Percentiles rank a stretch among this genome's conserved stretches.
Evolutionary conservation across 2,888 invertebrate genomes (phyloP).

Genomic region (Drosophila testacea): DNA sequence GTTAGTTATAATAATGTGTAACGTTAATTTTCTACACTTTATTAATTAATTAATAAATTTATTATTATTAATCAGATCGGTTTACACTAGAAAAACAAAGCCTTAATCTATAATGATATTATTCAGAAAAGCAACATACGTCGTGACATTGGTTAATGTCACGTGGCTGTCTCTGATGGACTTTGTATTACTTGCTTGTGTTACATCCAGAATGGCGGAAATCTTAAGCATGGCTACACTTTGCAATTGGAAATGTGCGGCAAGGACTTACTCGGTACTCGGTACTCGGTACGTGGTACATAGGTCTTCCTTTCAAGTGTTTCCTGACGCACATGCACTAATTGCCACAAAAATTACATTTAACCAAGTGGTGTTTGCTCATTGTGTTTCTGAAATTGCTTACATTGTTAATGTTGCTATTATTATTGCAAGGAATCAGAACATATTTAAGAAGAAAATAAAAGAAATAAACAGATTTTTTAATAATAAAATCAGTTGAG

Average conservation of each 20-base stretch:
- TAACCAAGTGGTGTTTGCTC: slow-evolving; percentile 53
- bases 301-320: slow-evolving; percentile 39
- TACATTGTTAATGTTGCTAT: slow-evolving; percentile 35
- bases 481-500: neutral
- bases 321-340: slow-evolving; percentile 58
- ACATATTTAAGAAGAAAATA: slow-evolving; percentile 15
- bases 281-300: neutral
- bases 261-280: slow-evolving; percentile 2
- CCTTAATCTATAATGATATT: too few species aligned
- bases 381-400: slow-evolving; percentile 59
- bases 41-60: too few species aligned
- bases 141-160: slow-evolving; percentile 22
- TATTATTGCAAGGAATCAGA: slow-evolving; percentile 7
- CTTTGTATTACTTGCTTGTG: slow-evolving; percentile 12
- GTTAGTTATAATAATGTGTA: too few species aligned
- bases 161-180: slow-evolving; percentile 28
- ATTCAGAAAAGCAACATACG: neutral
- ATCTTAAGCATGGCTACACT: slow-evolving; percentile 39
- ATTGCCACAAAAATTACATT: slow-evolving; percentile 74
- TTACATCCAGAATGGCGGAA: slow-evolving; percentile 30
- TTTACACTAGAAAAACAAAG: too few species aligned
- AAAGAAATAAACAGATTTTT: slow-evolving; percentile 16
- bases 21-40: too few species aligned
- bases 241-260: slow-evolving; percentile 13
- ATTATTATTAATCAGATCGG: too few species aligned